phyloP scores from a whole-genome alignment of 2,797 vertebrate genomes.

The Triplophysa yarkandensis region DNA sequence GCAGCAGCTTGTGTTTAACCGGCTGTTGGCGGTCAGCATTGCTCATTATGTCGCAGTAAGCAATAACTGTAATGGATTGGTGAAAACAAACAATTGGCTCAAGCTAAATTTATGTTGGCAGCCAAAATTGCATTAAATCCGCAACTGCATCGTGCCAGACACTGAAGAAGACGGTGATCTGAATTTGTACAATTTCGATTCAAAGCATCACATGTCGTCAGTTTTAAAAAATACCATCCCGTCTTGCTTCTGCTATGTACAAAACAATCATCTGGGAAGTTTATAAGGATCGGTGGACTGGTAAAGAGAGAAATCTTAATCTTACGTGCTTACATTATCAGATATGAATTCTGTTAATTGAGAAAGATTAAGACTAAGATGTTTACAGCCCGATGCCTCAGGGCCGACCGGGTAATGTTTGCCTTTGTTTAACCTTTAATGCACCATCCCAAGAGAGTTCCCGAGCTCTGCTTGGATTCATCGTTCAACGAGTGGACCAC shows the following conservation, averaged over 20 bases:
- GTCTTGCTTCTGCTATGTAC: neutral
- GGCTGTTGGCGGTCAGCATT: conserved; percentile 39
- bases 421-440: conserved; percentile 40
- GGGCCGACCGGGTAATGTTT: conserved; percentile 33
- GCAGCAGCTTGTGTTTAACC: conserved; percentile 40
- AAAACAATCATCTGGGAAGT: conserved; percentile 23
- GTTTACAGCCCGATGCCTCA: conserved; percentile 28
- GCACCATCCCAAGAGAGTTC: conserved; percentile 20
- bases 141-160: conserved; percentile 13
- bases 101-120: conserved; percentile 38
- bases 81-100: conserved; percentile 50
- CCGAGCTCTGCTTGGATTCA: conserved; percentile 38
- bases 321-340: conserved; percentile 6
- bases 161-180: neutral
- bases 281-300: conserved; percentile 27
- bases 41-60: conserved; percentile 46
- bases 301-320: conserved; percentile 20
- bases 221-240: conserved; percentile 11
- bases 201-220: conserved; percentile 6
- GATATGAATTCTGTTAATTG: conserved; percentile 20
- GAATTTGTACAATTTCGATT: conserved; percentile 17
- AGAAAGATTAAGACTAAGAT: conserved; percentile 16
- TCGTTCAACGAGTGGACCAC: conserved; percentile 19
- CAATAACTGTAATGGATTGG: conserved; percentile 41
- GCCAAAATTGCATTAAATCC: conserved; percentile 9